Conservation (phyloP, 2,888 invertebrate species). For the Carterocephalus palaemon region DNA sequence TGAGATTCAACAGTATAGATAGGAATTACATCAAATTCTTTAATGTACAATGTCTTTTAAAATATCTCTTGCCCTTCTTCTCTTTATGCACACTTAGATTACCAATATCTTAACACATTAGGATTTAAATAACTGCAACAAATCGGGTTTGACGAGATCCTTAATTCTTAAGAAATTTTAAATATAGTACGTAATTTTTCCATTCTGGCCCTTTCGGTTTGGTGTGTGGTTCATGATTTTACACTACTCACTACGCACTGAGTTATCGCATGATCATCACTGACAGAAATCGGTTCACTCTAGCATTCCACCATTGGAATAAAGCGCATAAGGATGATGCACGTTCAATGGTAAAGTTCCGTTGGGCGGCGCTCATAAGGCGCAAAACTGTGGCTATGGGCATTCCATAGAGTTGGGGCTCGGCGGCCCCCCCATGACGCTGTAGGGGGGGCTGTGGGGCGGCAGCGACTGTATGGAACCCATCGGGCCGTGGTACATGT, state of each 20-base stretch:
- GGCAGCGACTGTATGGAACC: slow-evolving; percentile 82
- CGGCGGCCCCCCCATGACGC: slow-evolving; percentile 82
- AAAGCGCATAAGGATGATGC: slow-evolving; percentile 28
- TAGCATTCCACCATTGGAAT: slow-evolving; percentile 28
- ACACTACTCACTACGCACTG: slow-evolving; percentile 28
- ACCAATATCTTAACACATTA: too few relatives aligned
- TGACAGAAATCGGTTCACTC: slow-evolving; percentile 27
- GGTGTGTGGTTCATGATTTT: slow-evolving; percentile 11
- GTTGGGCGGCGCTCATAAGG: slow-evolving; percentile 57
- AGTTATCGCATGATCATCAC: slow-evolving; percentile 27
- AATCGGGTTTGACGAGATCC: too few relatives aligned
- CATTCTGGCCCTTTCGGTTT: not conserved
- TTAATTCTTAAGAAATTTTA: too few relatives aligned
- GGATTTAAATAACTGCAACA: too few relatives aligned
- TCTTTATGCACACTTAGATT: too few relatives aligned
- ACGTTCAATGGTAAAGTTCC: slow-evolving; percentile 38
- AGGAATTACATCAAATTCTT: slow-evolving; percentile 11
- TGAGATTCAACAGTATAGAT: slow-evolving; percentile 16
- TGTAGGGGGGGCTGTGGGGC: slow-evolving; percentile 85
- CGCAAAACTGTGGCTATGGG: slow-evolving; percentile 79
- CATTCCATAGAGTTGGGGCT: slow-evolving; percentile 87
- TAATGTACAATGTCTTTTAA: not conserved
- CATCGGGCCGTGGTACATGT: slow-evolving; percentile 82
- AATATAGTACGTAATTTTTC: slow-evolving; percentile 9
- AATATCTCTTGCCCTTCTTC: too few relatives aligned